Percentiles rank a stretch among this genome's conserved stretches.
These are phyloP conservation scores for Parascotia fuliginaria DNA, from an alignment of 2,888 invertebrate genomes.

Conservation along the genomic window DNA sequence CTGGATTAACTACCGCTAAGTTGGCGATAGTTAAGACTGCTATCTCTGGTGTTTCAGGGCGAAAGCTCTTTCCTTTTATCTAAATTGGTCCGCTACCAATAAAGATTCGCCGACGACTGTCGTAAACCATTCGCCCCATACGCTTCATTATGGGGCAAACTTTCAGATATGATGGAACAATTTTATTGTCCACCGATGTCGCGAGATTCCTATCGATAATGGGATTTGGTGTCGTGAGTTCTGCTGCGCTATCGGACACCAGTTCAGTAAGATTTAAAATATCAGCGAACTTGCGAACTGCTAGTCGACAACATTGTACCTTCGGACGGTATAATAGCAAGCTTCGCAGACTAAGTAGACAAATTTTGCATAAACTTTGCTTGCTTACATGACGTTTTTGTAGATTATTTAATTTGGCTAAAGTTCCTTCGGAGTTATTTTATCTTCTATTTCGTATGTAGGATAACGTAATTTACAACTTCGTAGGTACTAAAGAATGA, in stretches of 20 bases:
- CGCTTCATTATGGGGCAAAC: conserved; percentile 85
- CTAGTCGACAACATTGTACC: conserved; percentile 49
- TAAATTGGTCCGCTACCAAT: conserved; percentile 86
- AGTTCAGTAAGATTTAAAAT: conserved; percentile 55
- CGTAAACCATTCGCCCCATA: conserved; percentile 85
- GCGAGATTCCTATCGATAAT: conserved; percentile 84
- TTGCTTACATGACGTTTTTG: conserved; percentile 36
- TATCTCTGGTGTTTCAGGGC: conserved; percentile 84
- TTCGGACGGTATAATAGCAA: conserved; percentile 24
- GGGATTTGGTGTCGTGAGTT: conserved; percentile 67
- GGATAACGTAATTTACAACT: not conserved
- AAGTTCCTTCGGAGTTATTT: not conserved
- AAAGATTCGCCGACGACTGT: conserved; percentile 84
- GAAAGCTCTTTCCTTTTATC: conserved; percentile 86
- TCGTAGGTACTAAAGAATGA: not conserved
- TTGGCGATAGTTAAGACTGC: conserved; percentile 85
- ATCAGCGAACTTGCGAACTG: conserved; percentile 56
- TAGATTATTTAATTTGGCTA: conserved; percentile 29
- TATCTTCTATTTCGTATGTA: not conserved
- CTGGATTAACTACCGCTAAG: conserved; percentile 85
- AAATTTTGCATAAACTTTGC: conserved; percentile 50
- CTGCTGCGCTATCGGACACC: conserved; percentile 46
- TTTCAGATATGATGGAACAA: conserved; percentile 85
- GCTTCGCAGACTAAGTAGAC: conserved; percentile 26
- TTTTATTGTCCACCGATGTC: conserved; percentile 85